Percentiles rank a stretch among this genome's conserved stretches.
Evolutionary conservation across 2,113 vertebrate genomes (phyloP).

Genomic region (Cryptotis parvus): DNA sequence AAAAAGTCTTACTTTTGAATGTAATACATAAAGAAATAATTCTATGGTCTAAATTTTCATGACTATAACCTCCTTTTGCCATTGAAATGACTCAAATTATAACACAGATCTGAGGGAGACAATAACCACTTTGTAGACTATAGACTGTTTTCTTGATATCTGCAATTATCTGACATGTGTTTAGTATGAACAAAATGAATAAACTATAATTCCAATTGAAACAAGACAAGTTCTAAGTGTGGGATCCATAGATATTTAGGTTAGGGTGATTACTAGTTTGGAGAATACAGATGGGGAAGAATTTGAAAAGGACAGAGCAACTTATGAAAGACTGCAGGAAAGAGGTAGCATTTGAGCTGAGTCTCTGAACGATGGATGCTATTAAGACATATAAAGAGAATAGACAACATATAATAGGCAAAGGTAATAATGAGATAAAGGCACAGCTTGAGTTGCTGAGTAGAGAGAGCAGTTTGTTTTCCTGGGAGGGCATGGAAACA

Average conservation of each 20-base stretch:
- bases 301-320: neutral
- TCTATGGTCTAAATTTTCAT: conserved; percentile 5
- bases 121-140: neutral
- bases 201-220: neutral
- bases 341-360: neutral
- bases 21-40: conserved; percentile 29
- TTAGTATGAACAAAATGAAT: neutral
- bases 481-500: neutral
- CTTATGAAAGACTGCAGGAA: neutral
- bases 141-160: no score
- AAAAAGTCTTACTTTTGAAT: conserved; percentile 29
- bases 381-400: neutral
- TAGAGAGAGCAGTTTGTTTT: neutral
- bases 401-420: neutral
- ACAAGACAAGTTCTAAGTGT: neutral
- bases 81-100: neutral
- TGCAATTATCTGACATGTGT: no score
- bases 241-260: neutral
- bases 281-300: neutral
- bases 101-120: neutral
- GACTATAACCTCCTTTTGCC: neutral
- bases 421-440: neutral
- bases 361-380: neutral
- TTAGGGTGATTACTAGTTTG: neutral
- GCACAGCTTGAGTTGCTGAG: neutral